Conservation (phyloP, 2,888 invertebrate species). For the Hirtodrosophila trivittata region DNA sequence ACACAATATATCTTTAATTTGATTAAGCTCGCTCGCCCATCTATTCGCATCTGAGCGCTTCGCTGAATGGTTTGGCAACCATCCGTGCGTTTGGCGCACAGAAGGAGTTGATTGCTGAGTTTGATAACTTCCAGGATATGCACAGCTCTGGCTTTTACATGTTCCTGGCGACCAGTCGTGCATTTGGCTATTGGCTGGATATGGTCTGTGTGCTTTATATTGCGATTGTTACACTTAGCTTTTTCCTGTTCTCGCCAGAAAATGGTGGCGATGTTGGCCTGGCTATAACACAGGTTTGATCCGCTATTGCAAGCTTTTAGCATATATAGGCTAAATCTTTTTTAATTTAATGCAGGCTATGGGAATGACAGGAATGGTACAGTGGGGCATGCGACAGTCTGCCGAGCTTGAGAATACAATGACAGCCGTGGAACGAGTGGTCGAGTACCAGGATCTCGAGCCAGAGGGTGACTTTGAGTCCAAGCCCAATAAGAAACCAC, state of each 20-base stretch:
- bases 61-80: slow-evolving; percentile 94
- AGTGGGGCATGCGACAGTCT: slow-evolving; percentile 96
- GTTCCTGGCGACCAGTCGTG: slow-evolving; percentile 94
- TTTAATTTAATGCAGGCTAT: slow-evolving; percentile 86
- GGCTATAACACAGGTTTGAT: slow-evolving; percentile 86
- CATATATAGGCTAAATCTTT: neutral
- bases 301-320: neutral
- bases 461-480: slow-evolving; percentile 87
- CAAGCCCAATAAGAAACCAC: slow-evolving; percentile 87
- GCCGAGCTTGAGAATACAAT: slow-evolving; percentile 94
- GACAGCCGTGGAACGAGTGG: slow-evolving; percentile 93
- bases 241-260: slow-evolving; percentile 88
- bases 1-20: neutral
- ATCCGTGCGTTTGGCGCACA: slow-evolving; percentile 95
- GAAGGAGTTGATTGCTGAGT: slow-evolving; percentile 90
- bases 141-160: slow-evolving; percentile 97
- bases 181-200: slow-evolving; percentile 97
- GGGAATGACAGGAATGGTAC: slow-evolving; percentile 88
- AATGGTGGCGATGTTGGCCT: slow-evolving; percentile 90
- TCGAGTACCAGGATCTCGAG: slow-evolving; percentile 87
- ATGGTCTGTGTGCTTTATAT: slow-evolving; percentile 94
- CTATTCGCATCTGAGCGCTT: slow-evolving; percentile 95
- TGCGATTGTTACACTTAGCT: slow-evolving; percentile 92
- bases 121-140: slow-evolving; percentile 92
- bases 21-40: slow-evolving; percentile 94